Evolutionary conservation across 2,797 vertebrate species (phyloP).

Genomic region (Microcaecilia unicolor): DNA sequence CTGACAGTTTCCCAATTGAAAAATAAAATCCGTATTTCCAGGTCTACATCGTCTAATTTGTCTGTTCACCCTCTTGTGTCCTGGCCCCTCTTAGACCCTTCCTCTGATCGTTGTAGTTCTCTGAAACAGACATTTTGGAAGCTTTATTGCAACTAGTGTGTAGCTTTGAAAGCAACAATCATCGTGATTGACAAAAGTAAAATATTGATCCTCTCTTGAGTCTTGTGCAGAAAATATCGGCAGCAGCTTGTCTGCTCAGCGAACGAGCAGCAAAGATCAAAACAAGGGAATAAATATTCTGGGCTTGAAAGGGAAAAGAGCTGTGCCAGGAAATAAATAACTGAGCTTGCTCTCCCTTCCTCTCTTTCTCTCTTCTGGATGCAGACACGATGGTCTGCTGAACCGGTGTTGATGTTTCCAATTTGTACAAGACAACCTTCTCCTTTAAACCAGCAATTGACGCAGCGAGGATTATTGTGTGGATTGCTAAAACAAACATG

Average conservation of each 20-base stretch:
- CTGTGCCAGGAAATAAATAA: slow-evolving; percentile 9
- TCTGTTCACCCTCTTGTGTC: neutral
- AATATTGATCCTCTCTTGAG: slow-evolving; percentile 32
- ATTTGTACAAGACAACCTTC: slow-evolving; percentile 19
- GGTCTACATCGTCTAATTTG: slow-evolving; percentile 12
- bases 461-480: slow-evolving; percentile 3
- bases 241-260: slow-evolving; percentile 22
- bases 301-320: slow-evolving; percentile 10
- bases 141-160: slow-evolving; percentile 30
- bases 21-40: slow-evolving; percentile 16
- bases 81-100: neutral
- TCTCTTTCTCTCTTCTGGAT: slow-evolving; percentile 19
- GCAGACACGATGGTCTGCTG: slow-evolving; percentile 25
- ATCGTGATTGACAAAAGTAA: slow-evolving; percentile 27
- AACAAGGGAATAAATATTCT: slow-evolving; percentile 35
- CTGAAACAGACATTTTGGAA: slow-evolving; percentile 5
- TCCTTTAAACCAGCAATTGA: slow-evolving; percentile 21
- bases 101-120: slow-evolving; percentile 4
- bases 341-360: slow-evolving; percentile 3
- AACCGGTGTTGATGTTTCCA: slow-evolving; percentile 16
- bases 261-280: slow-evolving; percentile 22
- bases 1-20: slow-evolving; percentile 38
- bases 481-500: too few species aligned
- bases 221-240: slow-evolving; percentile 21
- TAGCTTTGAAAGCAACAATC: slow-evolving; percentile 31